phyloP scores from a whole-genome alignment of 2,888 invertebrate genomes.

The Athalia cordata region DNA sequence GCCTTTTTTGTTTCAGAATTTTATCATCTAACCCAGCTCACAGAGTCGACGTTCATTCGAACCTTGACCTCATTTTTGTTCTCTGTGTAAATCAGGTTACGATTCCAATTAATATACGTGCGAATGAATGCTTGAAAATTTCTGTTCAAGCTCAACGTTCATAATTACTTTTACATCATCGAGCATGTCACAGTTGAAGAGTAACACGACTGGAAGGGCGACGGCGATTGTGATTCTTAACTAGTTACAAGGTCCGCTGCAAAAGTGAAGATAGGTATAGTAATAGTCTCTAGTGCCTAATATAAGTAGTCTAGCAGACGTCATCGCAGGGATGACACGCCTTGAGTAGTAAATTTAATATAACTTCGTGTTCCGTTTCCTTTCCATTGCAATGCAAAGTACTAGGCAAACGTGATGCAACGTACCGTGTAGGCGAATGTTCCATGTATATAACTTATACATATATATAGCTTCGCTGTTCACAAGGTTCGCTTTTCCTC shows the following conservation, averaged over 20 bases:
- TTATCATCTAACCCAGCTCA: not conserved
- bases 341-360: conserved; percentile 38
- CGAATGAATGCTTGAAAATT: conserved; percentile 17
- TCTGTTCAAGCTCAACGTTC: not conserved
- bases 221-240: not conserved
- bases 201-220: not conserved
- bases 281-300: not conserved
- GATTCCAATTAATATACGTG: conserved; percentile 3
- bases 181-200: not conserved
- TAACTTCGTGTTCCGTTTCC: conserved; percentile 34
- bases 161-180: not conserved
- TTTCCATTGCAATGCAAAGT: conserved; percentile 41
- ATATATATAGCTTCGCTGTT: not conserved
- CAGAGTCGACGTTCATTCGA: not conserved
- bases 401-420: conserved; percentile 36
- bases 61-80: not conserved
- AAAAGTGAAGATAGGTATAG: too few species aligned
- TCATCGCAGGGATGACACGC: conserved; percentile 25
- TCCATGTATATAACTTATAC: too few species aligned
- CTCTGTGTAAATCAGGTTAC: not conserved
- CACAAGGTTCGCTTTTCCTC: not conserved
- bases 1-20: not conserved
- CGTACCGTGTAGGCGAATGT: not conserved
- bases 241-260: not conserved
- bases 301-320: not conserved